These are phyloP conservation scores for Apostichopus parvimensis DNA, from an alignment of 35 echinoderm and acorn worm genomes.

Conservation along the genomic window DNA sequence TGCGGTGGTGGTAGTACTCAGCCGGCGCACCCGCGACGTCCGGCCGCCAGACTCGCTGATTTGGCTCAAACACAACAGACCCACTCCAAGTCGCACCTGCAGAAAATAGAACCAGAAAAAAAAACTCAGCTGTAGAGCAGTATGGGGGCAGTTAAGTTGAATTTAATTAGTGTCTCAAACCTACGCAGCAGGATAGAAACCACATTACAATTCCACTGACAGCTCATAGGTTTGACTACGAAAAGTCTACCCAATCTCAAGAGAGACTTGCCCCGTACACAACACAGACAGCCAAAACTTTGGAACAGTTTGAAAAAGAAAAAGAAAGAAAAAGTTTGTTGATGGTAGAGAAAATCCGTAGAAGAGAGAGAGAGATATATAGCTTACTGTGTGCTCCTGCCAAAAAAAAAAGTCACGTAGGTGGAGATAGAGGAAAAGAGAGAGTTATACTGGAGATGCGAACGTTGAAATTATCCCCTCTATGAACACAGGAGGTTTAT, in stretches of 20 bases:
- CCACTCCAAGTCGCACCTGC: constrained; percentile 56
- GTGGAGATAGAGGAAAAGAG: background rate
- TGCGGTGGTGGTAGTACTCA: constrained; percentile 42
- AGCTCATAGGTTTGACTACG: constrained; percentile 20
- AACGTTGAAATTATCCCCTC: constrained; percentile 15
- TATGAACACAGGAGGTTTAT: constrained; percentile 1
- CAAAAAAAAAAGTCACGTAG: background rate
- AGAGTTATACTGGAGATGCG: background rate
- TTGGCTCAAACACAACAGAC: constrained; percentile 43
- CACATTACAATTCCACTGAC: constrained; percentile 40
- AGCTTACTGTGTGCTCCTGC: background rate
- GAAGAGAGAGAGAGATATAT: background rate
- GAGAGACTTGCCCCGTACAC: background rate
- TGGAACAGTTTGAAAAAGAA: background rate
- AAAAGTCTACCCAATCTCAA: constrained; percentile 1
- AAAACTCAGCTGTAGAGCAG: constrained; percentile 32
- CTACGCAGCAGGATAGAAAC: constrained; percentile 47
- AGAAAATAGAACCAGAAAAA: constrained; percentile 21
- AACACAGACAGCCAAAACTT: background rate
- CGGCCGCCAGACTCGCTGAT: constrained; percentile 51
- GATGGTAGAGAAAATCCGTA: background rate
- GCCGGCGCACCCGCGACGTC: constrained; percentile 24
- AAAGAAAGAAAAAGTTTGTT: background rate
- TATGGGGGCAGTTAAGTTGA: constrained; percentile 45
- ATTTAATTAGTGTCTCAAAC: constrained; percentile 57